phyloP scores from a whole-genome alignment of 2,888 invertebrate species.

The Galeruca laticollis region DNA sequence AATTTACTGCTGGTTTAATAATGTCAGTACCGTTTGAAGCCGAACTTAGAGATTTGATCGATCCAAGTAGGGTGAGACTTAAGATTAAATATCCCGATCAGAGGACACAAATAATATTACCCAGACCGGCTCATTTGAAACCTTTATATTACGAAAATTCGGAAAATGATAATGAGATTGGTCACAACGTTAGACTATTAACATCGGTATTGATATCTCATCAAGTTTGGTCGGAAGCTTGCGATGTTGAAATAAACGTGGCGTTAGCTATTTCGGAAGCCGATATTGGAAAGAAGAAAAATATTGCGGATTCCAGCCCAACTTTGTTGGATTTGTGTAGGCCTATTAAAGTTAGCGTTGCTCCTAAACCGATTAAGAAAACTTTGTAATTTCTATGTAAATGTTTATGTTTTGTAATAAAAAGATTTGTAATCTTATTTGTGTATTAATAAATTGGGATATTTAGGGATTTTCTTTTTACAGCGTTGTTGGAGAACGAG shows the following conservation, averaged over 20 bases:
- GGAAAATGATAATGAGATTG: slow-evolving; percentile 65
- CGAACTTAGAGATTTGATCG: slow-evolving; percentile 83
- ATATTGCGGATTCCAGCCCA: slow-evolving; percentile 67
- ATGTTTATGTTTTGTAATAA: slow-evolving; percentile 6
- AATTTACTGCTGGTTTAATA: slow-evolving; percentile 93
- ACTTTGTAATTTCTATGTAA: slow-evolving; percentile 54
- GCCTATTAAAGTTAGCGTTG: slow-evolving; percentile 87
- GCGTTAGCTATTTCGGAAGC: slow-evolving; percentile 81
- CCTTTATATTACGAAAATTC: slow-evolving; percentile 72
- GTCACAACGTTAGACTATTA: slow-evolving; percentile 77
- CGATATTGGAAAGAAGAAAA: slow-evolving; percentile 65
- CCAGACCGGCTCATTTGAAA: slow-evolving; percentile 81
- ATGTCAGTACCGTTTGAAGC: slow-evolving; percentile 90
- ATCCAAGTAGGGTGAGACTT: slow-evolving; percentile 80
- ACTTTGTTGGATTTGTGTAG: slow-evolving; percentile 85
- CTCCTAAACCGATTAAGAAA: slow-evolving; percentile 89
- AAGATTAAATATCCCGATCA: slow-evolving; percentile 94
- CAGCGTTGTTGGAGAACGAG: no score
- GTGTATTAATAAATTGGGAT: not conserved
- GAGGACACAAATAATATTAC: slow-evolving; percentile 85
- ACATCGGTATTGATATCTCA: slow-evolving; percentile 92
- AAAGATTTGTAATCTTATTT: not conserved
- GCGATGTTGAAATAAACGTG: slow-evolving; percentile 87
- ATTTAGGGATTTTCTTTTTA: no score
- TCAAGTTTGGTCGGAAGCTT: slow-evolving; percentile 93